Evolutionary conservation across 2,888 invertebrate genomes (phyloP).

Genomic region (Orthosia gracilis): DNA sequence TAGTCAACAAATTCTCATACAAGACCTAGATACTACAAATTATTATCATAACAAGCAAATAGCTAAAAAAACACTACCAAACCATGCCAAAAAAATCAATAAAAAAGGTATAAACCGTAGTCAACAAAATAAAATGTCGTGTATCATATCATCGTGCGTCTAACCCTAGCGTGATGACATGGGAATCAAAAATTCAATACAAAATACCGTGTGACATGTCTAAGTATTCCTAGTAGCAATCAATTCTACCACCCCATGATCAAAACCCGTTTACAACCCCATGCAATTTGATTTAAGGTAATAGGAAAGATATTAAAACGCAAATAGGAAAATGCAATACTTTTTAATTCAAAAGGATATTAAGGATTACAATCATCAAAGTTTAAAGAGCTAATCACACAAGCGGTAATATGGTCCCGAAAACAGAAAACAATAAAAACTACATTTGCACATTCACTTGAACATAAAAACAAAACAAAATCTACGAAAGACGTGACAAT

Average conservation of each 20-base stretch:
- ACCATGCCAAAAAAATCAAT: slow-evolving; percentile 20
- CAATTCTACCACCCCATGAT: slow-evolving; percentile 39
- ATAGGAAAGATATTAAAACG: slow-evolving; percentile 26
- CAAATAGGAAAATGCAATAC: background rate
- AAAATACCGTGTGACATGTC: slow-evolving; percentile 41
- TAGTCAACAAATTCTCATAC: background rate
- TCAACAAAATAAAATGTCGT: slow-evolving; percentile 30
- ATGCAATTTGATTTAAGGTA: slow-evolving; percentile 37
- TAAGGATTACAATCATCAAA: background rate
- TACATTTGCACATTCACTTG: slow-evolving; percentile 14
- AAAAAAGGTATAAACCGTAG: background rate
- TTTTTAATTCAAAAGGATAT: slow-evolving; percentile 10
- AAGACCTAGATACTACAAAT: background rate
- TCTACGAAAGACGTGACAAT: slow-evolving; percentile 32
- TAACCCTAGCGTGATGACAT: slow-evolving; percentile 42
- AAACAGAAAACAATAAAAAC: slow-evolving; percentile 1
- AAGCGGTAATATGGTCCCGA: slow-evolving; percentile 9
- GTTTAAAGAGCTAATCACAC: background rate
- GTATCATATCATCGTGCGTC: slow-evolving; percentile 45
- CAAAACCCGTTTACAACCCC: slow-evolving; percentile 39
- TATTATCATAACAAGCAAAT: slow-evolving; percentile 10
- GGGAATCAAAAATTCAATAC: slow-evolving; percentile 51
- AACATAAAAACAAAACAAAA: slow-evolving; percentile 28
- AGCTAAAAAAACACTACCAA: slow-evolving; percentile 15
- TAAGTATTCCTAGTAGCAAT: slow-evolving; percentile 33